These are phyloP conservation scores for Notiomystis cincta DNA, from an alignment of 2,113 vertebrate genomes.

Conservation along the genomic window DNA sequence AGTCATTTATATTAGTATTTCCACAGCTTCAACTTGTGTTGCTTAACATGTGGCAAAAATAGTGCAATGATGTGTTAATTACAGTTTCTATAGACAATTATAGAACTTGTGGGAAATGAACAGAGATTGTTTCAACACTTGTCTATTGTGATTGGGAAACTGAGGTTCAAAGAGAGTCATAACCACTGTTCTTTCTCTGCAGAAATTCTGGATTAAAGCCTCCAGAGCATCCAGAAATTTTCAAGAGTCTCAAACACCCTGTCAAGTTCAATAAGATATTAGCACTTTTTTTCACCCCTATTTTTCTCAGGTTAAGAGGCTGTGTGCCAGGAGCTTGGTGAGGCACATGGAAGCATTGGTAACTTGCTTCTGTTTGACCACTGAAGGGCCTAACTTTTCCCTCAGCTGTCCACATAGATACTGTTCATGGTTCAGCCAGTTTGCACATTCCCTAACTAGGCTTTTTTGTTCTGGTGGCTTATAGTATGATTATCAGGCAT, in stretches of 20 bases:
- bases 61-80: neutral
- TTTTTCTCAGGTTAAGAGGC: neutral
- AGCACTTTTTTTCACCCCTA: neutral
- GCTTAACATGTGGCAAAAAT: neutral
- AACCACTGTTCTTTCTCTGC: neutral
- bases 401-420: neutral
- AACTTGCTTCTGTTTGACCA: neutral
- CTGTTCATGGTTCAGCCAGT: neutral
- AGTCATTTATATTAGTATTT: neutral
- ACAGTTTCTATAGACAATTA: neutral
- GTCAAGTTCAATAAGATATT: neutral
- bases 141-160: neutral
- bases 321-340: neutral
- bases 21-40: neutral
- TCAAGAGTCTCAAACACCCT: neutral
- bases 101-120: neutral
- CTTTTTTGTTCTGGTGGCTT: neutral
- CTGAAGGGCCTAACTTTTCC: neutral
- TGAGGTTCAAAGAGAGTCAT: neutral
- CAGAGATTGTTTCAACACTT: neutral
- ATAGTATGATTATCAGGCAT: neutral
- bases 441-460: neutral
- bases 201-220: neutral
- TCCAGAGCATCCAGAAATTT: neutral
- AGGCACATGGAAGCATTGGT: neutral